These are phyloP conservation scores for Drosophila cardini DNA, from an alignment of 1,140 invertebrate genomes.

Conservation along the genomic window DNA sequence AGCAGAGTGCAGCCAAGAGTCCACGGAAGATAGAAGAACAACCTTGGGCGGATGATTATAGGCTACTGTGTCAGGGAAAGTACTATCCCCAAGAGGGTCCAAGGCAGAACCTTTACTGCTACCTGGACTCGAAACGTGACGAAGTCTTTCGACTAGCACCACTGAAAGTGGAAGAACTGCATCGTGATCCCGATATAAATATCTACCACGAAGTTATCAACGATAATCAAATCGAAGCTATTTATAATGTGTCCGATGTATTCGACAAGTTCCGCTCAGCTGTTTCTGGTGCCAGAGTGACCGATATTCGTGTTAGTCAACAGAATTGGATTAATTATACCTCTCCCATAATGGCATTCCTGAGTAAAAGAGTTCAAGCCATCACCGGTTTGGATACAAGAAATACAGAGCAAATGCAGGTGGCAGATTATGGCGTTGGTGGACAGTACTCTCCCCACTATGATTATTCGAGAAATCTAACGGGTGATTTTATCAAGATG, in stretches of 20 bases:
- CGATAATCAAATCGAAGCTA: constrained; percentile 92
- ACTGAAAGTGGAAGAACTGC: constrained; percentile 95
- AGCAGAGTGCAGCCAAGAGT: constrained; percentile 18
- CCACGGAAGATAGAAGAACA: not conserved
- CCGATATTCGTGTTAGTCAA: constrained; percentile 97
- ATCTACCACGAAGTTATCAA: constrained; percentile 95
- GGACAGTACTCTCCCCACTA: constrained; percentile 90
- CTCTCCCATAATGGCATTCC: constrained; percentile 90
- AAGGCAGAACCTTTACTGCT: constrained; percentile 87
- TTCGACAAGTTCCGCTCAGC: constrained; percentile 90
- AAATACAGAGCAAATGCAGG: constrained; percentile 87
- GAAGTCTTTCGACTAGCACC: constrained; percentile 92
- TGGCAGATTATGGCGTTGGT: constrained; percentile 90
- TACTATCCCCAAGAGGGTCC: constrained; percentile 12
- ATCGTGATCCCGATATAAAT: constrained; percentile 92
- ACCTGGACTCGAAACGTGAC: constrained; percentile 89
- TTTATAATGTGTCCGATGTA: constrained; percentile 91
- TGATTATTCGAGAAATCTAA: constrained; percentile 85
- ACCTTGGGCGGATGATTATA: constrained; percentile 53
- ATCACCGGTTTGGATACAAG: constrained; percentile 92
- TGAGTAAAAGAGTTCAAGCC: constrained; percentile 89
- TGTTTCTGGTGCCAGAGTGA: constrained; percentile 91
- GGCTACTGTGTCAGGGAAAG: constrained; percentile 62
- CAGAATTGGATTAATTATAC: constrained; percentile 96
- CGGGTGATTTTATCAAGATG: not conserved